A percentile compares a stretch with the other conserved stretches of the same genome.
Evolutionary conservation across 2,113 vertebrate genomes (phyloP).

Genomic region (Dicrurus megarhynchus): DNA sequence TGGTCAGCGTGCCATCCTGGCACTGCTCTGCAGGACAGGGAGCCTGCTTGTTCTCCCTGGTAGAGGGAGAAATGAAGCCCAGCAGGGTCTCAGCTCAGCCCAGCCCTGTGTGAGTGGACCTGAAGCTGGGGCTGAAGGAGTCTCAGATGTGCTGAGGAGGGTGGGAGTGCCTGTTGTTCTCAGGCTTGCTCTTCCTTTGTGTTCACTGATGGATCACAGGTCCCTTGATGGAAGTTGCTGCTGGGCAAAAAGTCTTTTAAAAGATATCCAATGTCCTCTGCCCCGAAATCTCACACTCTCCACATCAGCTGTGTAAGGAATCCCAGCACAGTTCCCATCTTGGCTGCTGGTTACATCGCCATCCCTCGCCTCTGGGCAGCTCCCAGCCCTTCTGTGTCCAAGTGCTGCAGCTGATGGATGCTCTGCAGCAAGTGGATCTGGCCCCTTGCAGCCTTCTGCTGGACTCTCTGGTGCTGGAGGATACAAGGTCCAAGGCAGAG

Average conservation of each 20-base stretch:
- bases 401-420: background rate
- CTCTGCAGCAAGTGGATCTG: background rate
- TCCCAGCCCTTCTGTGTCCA: background rate
- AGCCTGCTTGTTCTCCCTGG: background rate
- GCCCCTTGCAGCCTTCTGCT: background rate
- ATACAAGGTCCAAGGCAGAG: background rate
- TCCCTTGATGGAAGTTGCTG: background rate
- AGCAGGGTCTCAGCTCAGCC: background rate
- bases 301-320: background rate
- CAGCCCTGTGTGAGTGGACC: background rate
- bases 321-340: background rate
- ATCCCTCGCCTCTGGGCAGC: background rate
- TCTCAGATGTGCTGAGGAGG: background rate
- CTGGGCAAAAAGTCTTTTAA: background rate
- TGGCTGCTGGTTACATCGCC: rapidly evolving
- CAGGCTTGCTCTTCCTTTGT: background rate
- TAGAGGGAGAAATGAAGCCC: background rate
- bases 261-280: background rate
- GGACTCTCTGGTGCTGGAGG: background rate
- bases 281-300: background rate
- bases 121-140: background rate
- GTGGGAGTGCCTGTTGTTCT: background rate
- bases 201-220: background rate
- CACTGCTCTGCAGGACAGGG: background rate
- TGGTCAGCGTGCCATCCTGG: too few species aligned